Percentiles rank a stretch among this genome's conserved stretches.
Evolutionary conservation across 1,140 invertebrate genomes (phyloP).

Genomic region (Thaumetopoea pityocampa): DNA sequence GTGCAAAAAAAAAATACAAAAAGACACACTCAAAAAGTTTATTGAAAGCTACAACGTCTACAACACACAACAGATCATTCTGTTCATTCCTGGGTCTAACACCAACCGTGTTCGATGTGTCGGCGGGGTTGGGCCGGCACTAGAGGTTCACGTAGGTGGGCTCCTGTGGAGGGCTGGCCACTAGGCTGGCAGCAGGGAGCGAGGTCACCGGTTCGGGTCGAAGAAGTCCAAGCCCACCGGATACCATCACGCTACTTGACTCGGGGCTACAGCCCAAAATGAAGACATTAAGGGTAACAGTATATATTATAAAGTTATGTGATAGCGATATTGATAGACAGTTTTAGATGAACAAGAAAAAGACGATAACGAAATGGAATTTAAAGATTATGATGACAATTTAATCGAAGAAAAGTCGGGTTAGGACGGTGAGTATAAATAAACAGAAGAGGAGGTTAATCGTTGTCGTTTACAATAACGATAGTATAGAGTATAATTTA

Average conservation of each 20-base stretch:
- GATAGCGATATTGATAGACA: no score
- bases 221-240: constrained; percentile 78
- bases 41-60: constrained; percentile 5
- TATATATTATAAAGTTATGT: no score
- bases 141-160: constrained; percentile 96
- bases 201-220: constrained; percentile 68
- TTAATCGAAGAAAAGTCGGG: constrained; percentile 1
- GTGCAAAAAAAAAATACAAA: no score
- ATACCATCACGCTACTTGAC: constrained; percentile 79
- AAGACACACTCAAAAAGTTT: no score
- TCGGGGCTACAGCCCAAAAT: constrained; percentile 67
- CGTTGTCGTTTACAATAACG: no score
- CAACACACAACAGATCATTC: constrained; percentile 14
- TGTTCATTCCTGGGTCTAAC: constrained; percentile 19
- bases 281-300: no score
- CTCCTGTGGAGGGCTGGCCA: constrained; percentile 89
- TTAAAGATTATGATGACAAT: no score
- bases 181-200: constrained; percentile 74
- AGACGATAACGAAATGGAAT: no score
- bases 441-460: no score
- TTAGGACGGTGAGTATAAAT: no score
- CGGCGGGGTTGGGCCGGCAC: constrained; percentile 83
- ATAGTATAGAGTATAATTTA: no score
- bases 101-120: constrained; percentile 45
- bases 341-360: no score